Conservation (phyloP, 2,113 vertebrate species). For the Kobus ellipsiprymnus region DNA sequence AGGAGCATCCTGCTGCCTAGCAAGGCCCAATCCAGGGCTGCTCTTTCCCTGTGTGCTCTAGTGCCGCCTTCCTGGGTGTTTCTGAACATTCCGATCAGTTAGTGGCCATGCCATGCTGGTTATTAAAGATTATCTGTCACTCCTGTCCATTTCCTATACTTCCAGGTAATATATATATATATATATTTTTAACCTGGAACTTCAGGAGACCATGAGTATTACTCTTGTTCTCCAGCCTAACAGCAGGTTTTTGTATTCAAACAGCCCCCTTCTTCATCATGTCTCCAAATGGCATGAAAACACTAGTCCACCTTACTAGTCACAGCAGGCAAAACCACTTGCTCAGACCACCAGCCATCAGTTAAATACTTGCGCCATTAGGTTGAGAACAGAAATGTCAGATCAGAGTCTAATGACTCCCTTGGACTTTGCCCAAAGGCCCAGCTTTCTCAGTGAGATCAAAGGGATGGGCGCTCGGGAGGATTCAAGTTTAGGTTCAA, state of each 20-base stretch:
- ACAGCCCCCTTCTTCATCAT: background rate
- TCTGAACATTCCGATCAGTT: background rate
- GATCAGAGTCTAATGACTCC: background rate
- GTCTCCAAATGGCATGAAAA: background rate
- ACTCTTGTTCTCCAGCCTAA: background rate
- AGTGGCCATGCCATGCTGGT: background rate
- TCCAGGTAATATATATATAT: background rate
- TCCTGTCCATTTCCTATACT: background rate
- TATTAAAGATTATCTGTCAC: background rate
- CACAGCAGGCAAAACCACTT: background rate
- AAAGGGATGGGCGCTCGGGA: background rate
- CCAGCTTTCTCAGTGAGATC: constrained; percentile 36
- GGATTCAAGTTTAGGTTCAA: constrained; percentile 19
- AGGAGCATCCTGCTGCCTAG: background rate
- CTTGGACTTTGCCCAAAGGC: background rate
- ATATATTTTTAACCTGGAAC: background rate
- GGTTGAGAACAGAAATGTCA: background rate
- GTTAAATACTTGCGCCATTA: background rate
- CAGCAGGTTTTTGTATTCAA: background rate
- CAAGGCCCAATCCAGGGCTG: background rate
- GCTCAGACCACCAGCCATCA: background rate
- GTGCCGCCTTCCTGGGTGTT: background rate
- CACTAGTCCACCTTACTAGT: background rate
- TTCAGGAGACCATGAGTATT: background rate
- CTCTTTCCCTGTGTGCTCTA: background rate